A percentile compares a stretch with the other conserved stretches of the same genome.
Evolutionary conservation across 2,888 invertebrate genomes (phyloP).

Genomic region (Diabrotica balteata): DNA sequence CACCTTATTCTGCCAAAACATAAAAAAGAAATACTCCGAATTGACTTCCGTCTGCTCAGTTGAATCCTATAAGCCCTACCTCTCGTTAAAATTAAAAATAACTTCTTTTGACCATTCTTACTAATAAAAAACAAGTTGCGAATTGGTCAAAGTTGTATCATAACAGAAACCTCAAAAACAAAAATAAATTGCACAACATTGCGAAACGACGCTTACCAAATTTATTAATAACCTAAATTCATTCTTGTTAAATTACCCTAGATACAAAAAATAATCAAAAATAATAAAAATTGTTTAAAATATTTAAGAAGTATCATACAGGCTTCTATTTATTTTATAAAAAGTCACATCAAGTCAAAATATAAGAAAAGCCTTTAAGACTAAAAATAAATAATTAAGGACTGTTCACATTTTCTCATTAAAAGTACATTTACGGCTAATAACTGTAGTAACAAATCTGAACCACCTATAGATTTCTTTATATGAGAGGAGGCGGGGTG

Average conservation of each 20-base stretch:
- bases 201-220: constrained; percentile 18
- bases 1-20: constrained; percentile 10
- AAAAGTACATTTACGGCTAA: constrained; percentile 43
- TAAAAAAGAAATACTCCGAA: constrained; percentile 16
- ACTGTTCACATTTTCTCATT: constrained; percentile 41
- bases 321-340: constrained; percentile 37
- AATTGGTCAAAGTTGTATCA: constrained; percentile 28
- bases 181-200: constrained; percentile 23
- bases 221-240: constrained; percentile 17
- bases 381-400: constrained; percentile 49
- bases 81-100: constrained; percentile 22
- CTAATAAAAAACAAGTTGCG: constrained; percentile 29
- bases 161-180: constrained; percentile 9
- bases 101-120: constrained; percentile 13
- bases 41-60: constrained; percentile 29
- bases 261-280: constrained; percentile 27
- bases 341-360: constrained; percentile 45
- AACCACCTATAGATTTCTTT: constrained; percentile 31
- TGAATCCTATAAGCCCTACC: constrained; percentile 20
- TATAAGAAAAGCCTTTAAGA: constrained; percentile 39
- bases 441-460: constrained; percentile 42
- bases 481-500: constrained; percentile 36
- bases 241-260: constrained; percentile 22
- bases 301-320: constrained; percentile 42
- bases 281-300: constrained; percentile 32